Evolutionary conservation across 2,888 invertebrate species (phyloP), one percentile per base, ranked within the genome.

Genomic region (Linnaemya vulpina): DNA sequence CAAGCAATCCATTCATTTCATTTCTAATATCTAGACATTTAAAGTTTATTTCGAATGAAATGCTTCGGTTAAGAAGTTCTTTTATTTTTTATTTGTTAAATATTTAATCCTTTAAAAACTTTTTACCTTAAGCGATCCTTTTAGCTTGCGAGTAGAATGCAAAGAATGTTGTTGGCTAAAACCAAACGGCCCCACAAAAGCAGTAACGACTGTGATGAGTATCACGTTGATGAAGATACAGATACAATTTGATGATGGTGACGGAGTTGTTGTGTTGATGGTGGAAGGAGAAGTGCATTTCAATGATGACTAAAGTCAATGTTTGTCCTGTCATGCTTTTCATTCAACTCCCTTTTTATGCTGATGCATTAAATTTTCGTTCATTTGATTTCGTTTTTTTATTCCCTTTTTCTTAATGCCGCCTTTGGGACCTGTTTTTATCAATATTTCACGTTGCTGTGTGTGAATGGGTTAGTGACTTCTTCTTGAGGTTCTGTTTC

Each of bases 221-320:
- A 62, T 49, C 11, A 51, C 15, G 35, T 62, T 43, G 46, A 55
- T 38, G 49, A 17, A n/a, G 63, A 46, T 20, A 22, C 49, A 58
- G 46, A 49, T 70, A 77, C 51, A 71, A 53, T 79, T 46, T 71
- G 40, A 13, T 22, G 40, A 13, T 22, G 46, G 22, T 53, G 60
- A 35, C 8, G 17, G 70, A 40, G 40, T 62, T 22, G 51, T 46
- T 46, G 10, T 40, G 40, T 40, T 46, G 35, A 58, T 55, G 22
- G 25, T 46, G 40, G 40, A 38, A 13, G 35, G 20, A 76, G 55
- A 35, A 55, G 63, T 75, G 68, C 62, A 76, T 82, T 82, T 75
- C 74, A 82, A 63, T 82, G 62, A 75, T 76, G 75, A 30, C 55
- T 63, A 25, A 55, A 75, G 81, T 55, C 70, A 63, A 55, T 46